A percentile compares a stretch with the other conserved stretches of the same genome.
Conservation (phyloP, 2,113 vertebrate species). For the Rhynchopsitta pachyrhyncha region DNA sequence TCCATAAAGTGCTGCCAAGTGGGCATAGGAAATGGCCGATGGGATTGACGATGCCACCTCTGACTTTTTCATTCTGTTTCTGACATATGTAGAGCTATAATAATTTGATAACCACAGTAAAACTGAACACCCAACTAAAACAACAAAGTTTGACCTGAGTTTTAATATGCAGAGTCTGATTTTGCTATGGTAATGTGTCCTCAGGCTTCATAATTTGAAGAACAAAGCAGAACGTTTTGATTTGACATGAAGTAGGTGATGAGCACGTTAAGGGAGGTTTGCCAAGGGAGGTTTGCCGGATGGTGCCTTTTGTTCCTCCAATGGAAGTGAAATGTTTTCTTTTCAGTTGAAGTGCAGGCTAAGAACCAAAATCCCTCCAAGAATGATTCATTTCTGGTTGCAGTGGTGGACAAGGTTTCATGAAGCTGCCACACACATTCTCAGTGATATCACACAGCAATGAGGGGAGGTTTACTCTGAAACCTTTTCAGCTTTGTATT, state of each 20-base stretch:
- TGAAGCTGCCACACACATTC: accelerated
- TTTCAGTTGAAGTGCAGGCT: neutral
- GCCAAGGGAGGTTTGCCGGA: neutral
- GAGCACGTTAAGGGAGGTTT: neutral
- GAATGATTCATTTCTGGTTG: neutral
- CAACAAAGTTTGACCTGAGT: neutral
- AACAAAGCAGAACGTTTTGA: neutral
- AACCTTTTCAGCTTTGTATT: neutral
- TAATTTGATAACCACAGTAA: neutral
- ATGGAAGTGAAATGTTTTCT: neutral
- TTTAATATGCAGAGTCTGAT: neutral
- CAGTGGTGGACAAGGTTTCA: neutral
- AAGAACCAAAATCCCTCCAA: neutral
- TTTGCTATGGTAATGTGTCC: neutral
- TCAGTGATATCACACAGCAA: neutral
- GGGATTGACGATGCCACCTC: neutral
- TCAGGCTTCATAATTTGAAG: neutral
- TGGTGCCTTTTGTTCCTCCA: neutral
- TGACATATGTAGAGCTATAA: neutral
- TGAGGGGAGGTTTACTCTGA: neutral
- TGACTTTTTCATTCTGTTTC: neutral
- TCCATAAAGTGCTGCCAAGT: neutral
- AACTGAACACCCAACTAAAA: neutral
- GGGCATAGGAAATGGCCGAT: neutral
- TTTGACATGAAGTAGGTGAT: neutral